phyloP scores from a whole-genome alignment of 2,888 invertebrate genomes.

The Drosophila robusta region DNA sequence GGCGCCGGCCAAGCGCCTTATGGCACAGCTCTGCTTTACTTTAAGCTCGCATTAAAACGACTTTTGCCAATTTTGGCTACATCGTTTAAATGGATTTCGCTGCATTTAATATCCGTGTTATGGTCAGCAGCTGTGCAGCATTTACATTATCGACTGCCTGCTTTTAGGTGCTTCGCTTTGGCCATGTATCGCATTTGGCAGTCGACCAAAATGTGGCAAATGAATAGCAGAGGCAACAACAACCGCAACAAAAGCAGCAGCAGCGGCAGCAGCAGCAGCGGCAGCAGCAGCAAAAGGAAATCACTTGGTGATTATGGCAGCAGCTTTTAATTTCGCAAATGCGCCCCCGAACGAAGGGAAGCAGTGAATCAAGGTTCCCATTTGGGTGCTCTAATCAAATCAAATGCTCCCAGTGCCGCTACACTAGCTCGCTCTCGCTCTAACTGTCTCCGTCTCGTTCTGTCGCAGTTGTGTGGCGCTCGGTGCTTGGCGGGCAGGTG shows the following conservation, averaged over 20 bases:
- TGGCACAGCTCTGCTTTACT: background rate
- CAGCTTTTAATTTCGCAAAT: constrained; percentile 74
- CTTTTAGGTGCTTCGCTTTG: constrained; percentile 33
- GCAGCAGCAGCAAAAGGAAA: constrained; percentile 36
- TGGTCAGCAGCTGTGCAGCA: constrained; percentile 20
- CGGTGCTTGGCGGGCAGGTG: constrained; percentile 47
- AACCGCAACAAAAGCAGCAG: constrained; percentile 30
- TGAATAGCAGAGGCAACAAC: constrained; percentile 8
- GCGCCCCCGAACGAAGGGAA: constrained; percentile 31
- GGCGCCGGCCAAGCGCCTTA: background rate
- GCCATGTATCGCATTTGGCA: constrained; percentile 66
- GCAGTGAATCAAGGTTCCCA: constrained; percentile 51
- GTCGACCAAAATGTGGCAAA: constrained; percentile 47
- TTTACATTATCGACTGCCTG: constrained; percentile 15
- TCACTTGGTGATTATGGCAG: constrained; percentile 70
- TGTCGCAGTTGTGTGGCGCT: background rate
- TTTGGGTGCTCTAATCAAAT: constrained; percentile 54
- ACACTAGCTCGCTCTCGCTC: background rate
- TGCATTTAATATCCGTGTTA: constrained; percentile 5
- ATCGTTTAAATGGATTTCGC: constrained; percentile 11
- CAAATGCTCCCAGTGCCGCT: constrained; percentile 31
- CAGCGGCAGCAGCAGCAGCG: constrained; percentile 5
- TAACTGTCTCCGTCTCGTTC: background rate
- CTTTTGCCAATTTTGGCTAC: background rate
- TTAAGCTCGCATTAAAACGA: background rate